Evolutionary conservation across 2,888 invertebrate species (phyloP).

Genomic region (Cephus pygmeus): DNA sequence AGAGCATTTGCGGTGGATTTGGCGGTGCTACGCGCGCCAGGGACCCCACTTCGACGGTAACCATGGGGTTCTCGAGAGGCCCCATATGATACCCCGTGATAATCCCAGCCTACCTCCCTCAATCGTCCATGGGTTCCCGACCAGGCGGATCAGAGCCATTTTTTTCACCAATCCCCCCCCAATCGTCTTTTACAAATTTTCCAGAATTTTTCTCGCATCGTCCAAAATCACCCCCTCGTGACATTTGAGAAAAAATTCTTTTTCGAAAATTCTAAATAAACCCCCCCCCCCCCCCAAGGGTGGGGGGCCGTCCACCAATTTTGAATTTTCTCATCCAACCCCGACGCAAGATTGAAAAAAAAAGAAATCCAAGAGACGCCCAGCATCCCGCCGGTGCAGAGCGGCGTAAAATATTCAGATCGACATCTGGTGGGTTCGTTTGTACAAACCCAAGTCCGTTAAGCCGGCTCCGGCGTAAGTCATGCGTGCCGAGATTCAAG

Average conservation of each 20-base stretch:
- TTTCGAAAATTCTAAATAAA: too few relatives aligned
- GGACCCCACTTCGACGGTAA: slow-evolving; percentile 51
- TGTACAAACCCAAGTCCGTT: slow-evolving; percentile 61
- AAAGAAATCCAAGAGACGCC: neutral
- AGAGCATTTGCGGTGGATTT: slow-evolving; percentile 66
- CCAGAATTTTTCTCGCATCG: too few relatives aligned
- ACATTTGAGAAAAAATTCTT: too few relatives aligned
- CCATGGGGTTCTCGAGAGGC: slow-evolving; percentile 48
- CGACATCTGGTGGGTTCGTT: slow-evolving; percentile 62
- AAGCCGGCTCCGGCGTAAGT: slow-evolving; percentile 62
- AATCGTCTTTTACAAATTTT: neutral
- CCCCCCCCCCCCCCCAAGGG: too few relatives aligned
- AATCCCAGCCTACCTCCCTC: slow-evolving; percentile 37
- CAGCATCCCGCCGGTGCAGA: slow-evolving; percentile 8
- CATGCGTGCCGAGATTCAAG: slow-evolving; percentile 62
- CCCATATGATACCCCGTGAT: slow-evolving; percentile 63
- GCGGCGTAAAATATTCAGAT: slow-evolving; percentile 56
- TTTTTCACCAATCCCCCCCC: slow-evolving; percentile 21
- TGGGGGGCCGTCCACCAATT: neutral
- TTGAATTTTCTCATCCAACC: neutral
- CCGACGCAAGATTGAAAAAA: neutral
- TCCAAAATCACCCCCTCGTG: too few relatives aligned
- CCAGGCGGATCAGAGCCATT: too few relatives aligned
- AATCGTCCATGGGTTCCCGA: slow-evolving; percentile 30
- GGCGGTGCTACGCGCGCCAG: slow-evolving; percentile 60